Evolutionary conservation across 2,113 vertebrate genomes (phyloP), one percentile per base, ranked within the genome.

Genomic region (Tetraodon nigroviridis): DNA sequence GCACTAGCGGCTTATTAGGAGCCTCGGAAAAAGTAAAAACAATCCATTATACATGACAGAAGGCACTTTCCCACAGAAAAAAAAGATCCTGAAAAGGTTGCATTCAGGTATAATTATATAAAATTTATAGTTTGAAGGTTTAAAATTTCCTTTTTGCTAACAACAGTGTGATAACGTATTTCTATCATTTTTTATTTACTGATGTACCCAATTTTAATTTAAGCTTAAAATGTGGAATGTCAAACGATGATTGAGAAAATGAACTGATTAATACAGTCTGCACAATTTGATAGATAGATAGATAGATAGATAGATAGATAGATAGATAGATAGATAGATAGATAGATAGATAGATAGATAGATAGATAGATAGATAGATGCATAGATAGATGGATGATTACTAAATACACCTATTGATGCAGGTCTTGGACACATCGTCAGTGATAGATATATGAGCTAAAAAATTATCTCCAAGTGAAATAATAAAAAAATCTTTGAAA

Each of bases 61-160:
- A 56, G 60, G 45, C 53, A 64, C 61, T 63, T 71, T 61, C 18
- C 58, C 59, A 69, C 61, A 73, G 56, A 63, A 71, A 67, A 55
- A 58, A 53, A 2, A n/a, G 44, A 11, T 60, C 71, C 61, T 48
- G 21, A 69, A 73, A 78, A 69, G 55, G 53, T 76, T 45, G 49
- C 51, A 72, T 75, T 73, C 70, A 18, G 67, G 76, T 73, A 78
- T 70, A 69, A 76, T 76, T 70, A 29, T 57, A 69, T 27, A 64
- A 62, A 62, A 79, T 64, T 72, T 55, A 77, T 76, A 72, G 82
- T 77, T 37, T 37, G 8, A 12, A 37, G 32, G 32, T 37, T 37
- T 12, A 37, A 37, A 4, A 37, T 37, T 37, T 37, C 32, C 12
- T 1, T 2, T 12, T 37, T 12, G 11, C 32, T 2, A 37, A 37